Base-by-base conservation (phyloP, 2,113 vertebrate species). In the Ammodytes marinus region DNA sequence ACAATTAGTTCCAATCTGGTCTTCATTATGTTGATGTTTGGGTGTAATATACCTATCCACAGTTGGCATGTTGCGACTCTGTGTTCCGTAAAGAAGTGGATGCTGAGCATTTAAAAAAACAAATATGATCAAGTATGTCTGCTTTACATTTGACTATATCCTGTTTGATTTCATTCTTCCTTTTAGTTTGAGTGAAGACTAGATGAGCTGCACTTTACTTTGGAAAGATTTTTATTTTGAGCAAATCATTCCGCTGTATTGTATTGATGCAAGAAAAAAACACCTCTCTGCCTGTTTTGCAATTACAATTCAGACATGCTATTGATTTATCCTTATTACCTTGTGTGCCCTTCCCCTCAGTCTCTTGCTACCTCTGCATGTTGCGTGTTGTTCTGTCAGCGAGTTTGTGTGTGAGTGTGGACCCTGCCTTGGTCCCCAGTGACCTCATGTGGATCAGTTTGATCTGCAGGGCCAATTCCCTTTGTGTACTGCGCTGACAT, bases 351-450 rank as follows among this genome's bases (percentile, higher is more conserved):
- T 68, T 61, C 64, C 19, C 65, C 53, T 53, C 79, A 60, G 82
- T 73, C 83, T 80, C 74, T 88, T 80, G 65, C 88, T 81, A 39
- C 79, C 78, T 83, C 88, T 89, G 94, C 94, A 95, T 95, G 93
- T 74, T 84, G 46, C 74, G 69, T 87, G 86, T 93, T 53, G 89
- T 85, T 75, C 49, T 64, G 73, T 86, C 75, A 68, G 63, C 82
- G 50, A 71, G 75, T 85, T 86, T 89, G 13, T 85, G 87, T 89
- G 13, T 77, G 77, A 79, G 78, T 78, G 61, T 83, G 27, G 0
- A 50, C 77, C 63, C 52, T 0, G 19, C 81, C 49, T 66, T 8
- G 2, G 70, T 72, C 79, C 27, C 60, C 58, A 12, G 15, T 82
- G 67, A 84, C 83, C 69, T 88, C 74, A 69, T 5, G 37, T 50